Base-by-base conservation (phyloP, 2,888 invertebrate genomes). In the Pseudanteris insignis region DNA sequence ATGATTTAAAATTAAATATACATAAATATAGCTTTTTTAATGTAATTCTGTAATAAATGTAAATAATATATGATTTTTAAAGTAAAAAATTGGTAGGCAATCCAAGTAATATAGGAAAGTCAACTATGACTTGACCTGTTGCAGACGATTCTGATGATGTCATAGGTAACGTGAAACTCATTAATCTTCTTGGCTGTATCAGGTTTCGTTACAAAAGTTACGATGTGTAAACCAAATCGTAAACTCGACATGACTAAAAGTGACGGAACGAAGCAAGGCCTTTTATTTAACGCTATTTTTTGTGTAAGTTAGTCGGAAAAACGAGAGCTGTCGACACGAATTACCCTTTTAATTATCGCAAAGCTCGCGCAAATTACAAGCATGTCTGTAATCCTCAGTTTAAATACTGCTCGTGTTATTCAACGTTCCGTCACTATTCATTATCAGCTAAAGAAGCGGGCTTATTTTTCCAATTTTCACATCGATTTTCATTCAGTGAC, bases 291-390 rank as follows among this genome's bases (percentile, higher is more conserved):
- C 11, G 32, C 41, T 11, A 13, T 29, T 61, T 55, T 55, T 61
- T 48, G 36, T 24, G n/a, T n/a, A 53, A 29, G 34, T 48, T 11
- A 38, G 29, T 28, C n/a, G 18, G 40, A 41, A 21, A 26, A 47
- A 57, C 54, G 37, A 57, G 55, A 47, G 32, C 26, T 30, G 44
- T 44, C 41, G 41, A 48, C 41, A 28, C 37, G 4, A 32, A 32
- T 37, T 18, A 34, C 11, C 43, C 43, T 53, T 55, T 57, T 62
- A 61, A 65, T 65, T 66, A 66, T 62, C 57, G 40, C 47, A 48
- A 41, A 29, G 41, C 11, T 10, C 48, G 44, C 37, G 46, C 34
- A 33, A 44, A 54, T 54, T 61, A 61, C 38, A 61, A 43, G 44
- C 50, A n/a, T 7, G 8, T 32, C 25, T n/a, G 47, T 57, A 55